Conservation (phyloP, 2,113 vertebrate genomes). For the Rhinoderma darwinii region DNA sequence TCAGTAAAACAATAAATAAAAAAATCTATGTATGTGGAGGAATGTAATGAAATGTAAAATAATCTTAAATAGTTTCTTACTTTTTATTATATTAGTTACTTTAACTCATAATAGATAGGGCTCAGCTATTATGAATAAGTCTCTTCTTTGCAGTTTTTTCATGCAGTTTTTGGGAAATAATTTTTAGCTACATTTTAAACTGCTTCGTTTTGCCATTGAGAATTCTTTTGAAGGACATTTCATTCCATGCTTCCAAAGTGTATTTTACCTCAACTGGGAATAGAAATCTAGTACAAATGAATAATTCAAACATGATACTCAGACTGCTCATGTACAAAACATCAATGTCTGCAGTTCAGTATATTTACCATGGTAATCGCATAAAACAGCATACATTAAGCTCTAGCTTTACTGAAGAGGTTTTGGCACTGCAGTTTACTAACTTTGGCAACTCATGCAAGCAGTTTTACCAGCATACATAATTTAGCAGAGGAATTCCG, state of each 20-base stretch:
- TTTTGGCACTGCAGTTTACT: slow-evolving; percentile 38
- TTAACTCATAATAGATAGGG: no score
- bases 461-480: slow-evolving; percentile 1
- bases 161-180: not conserved
- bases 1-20: not conserved
- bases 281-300: slow-evolving; percentile 33
- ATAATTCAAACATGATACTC: slow-evolving; percentile 38
- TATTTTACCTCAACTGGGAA: slow-evolving; percentile 30
- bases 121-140: not conserved
- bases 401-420: not conserved
- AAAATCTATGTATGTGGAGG: not conserved
- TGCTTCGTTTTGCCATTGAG: not conserved
- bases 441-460: slow-evolving; percentile 38
- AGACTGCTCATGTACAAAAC: slow-evolving; percentile 36
- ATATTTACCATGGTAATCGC: slow-evolving; percentile 13
- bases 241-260: not conserved
- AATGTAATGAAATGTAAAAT: not conserved
- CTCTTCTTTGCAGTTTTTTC: not conserved
- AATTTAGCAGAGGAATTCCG: not conserved
- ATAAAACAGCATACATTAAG: slow-evolving; percentile 22
- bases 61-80: not conserved
- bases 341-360: slow-evolving; percentile 27
- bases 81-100: not conserved
- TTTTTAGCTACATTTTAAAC: not conserved
- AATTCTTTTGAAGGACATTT: slow-evolving; percentile 1